Evolutionary conservation across 2,113 vertebrate species (phyloP).

Genomic region (Psilopogon haemacephalus): DNA sequence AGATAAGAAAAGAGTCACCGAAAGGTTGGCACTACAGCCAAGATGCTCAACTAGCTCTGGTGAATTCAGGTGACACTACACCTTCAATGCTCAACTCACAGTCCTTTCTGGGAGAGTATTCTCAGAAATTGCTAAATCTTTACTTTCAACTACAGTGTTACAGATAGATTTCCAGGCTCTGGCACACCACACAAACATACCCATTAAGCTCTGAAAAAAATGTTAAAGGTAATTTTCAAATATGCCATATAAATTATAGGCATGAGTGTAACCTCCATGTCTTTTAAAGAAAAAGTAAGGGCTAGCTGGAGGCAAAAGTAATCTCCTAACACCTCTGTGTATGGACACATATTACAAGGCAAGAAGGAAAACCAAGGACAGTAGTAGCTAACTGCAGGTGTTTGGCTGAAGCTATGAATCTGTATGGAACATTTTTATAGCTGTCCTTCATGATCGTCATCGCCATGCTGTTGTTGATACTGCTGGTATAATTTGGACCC

Average conservation of each 20-base stretch:
- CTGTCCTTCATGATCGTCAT: conserved; percentile 78
- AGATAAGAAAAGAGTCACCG: not conserved
- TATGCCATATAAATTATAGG: not conserved
- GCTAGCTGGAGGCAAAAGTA: not conserved
- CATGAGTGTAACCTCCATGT: not conserved
- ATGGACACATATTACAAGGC: not conserved
- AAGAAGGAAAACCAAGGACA: not conserved
- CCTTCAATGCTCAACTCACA: not conserved
- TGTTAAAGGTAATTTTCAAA: not conserved
- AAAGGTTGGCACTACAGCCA: not conserved
- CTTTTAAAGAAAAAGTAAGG: not conserved
- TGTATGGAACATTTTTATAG: conserved; percentile 85
- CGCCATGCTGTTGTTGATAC: conserved; percentile 82
- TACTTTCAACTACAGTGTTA: not conserved
- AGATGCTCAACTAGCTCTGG: not conserved
- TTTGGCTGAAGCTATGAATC: conserved; percentile 80
- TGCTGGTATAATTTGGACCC: conserved; percentile 84
- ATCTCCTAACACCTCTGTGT: not conserved
- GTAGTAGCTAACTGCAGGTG: conserved; percentile 54
- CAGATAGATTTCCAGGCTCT: not conserved
- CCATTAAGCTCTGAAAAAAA: not conserved
- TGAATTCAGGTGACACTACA: accelerated
- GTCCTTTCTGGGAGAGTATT: not conserved
- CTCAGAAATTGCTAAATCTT: not conserved
- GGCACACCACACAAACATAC: not conserved